phyloP scores from a whole-genome alignment of 2,797 vertebrate genomes.

The Decapterus maruadsi region DNA sequence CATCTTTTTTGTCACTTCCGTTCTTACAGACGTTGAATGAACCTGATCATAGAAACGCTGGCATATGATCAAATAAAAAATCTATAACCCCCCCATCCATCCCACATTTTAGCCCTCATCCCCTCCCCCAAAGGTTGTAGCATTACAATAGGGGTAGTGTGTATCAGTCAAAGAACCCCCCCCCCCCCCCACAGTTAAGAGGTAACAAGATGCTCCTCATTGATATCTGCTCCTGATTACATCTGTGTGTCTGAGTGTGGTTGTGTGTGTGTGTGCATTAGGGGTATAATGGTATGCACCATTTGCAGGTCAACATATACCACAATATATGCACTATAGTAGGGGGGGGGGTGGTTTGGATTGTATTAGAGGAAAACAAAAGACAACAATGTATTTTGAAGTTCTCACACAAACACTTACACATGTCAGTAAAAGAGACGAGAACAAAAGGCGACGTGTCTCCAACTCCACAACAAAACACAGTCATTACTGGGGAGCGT shows the following conservation, averaged over 20 bases:
- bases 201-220: conserved; percentile 60
- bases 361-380: not conserved
- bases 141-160: conserved; percentile 67
- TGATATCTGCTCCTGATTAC: conserved; percentile 64
- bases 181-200: conserved; percentile 29
- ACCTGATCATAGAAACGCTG: conserved; percentile 28
- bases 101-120: conserved; percentile 21
- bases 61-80: conserved; percentile 10
- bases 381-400: not conserved
- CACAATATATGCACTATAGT: not conserved
- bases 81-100: conserved; percentile 20
- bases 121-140: conserved; percentile 33
- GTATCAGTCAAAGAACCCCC: not conserved
- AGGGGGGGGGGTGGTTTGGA: not conserved
- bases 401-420: not conserved
- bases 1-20: not conserved
- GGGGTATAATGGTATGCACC: not conserved
- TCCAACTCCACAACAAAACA: too few relatives aligned
- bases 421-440: not conserved
- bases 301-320: not conserved
- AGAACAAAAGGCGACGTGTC: not conserved
- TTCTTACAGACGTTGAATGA: conserved; percentile 1
- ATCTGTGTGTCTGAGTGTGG: conserved; percentile 38
- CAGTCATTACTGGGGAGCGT: not conserved
- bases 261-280: not conserved